These are phyloP conservation scores for Anolis sagrei DNA, from an alignment of 2,113 vertebrate genomes.

Conservation along the genomic window DNA sequence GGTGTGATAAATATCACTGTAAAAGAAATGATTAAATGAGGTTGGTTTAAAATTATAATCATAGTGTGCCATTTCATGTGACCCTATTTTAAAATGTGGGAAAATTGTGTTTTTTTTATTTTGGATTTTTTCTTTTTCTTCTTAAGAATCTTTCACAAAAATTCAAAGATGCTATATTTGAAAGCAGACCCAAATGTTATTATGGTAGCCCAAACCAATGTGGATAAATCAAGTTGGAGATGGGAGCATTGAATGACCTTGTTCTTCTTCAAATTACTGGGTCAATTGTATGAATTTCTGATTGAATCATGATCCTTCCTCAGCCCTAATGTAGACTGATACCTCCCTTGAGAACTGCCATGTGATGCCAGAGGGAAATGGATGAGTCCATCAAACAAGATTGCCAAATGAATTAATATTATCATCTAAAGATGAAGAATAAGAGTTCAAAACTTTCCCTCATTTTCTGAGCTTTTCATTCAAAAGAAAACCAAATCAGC, in stretches of 20 bases:
- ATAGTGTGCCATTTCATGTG: neutral
- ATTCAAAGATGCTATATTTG: neutral
- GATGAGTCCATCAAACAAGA: slow-evolving; percentile 4
- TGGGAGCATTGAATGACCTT: neutral
- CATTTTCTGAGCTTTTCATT: neutral
- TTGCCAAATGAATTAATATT: neutral
- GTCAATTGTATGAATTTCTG: neutral
- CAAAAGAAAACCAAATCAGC: neutral
- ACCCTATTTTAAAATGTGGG: neutral
- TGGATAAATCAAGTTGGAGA: neutral
- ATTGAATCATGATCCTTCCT: neutral
- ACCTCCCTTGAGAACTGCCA: neutral
- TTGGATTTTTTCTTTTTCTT: neutral
- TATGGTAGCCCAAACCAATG: neutral
- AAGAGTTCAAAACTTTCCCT: neutral
- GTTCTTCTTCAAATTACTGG: neutral
- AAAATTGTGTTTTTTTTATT: neutral
- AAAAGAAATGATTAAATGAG: neutral
- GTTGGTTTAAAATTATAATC: neutral
- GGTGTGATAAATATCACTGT: neutral
- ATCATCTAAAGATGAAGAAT: neutral
- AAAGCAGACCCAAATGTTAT: neutral
- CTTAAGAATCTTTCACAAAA: neutral
- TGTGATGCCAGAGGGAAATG: slow-evolving; percentile 1
- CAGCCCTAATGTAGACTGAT: neutral